Evolutionary conservation across 2,888 invertebrate species (phyloP), one percentile per base, ranked within the genome.

Genomic region (Cosmopolites sordidus): DNA sequence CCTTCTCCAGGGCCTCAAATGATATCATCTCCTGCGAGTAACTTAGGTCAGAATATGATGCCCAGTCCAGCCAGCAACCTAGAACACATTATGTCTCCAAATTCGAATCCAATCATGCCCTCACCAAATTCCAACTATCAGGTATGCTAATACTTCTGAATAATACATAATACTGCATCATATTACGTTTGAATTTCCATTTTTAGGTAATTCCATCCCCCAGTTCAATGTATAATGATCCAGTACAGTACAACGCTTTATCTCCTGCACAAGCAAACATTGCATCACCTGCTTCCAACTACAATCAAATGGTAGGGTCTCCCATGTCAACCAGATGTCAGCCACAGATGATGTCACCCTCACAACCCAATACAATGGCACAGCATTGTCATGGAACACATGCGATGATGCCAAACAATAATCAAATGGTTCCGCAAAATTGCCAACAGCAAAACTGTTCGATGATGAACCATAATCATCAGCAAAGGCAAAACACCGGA

Each of bases 321-420:
- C 64, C 64, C 15, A 56, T 59, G 47, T 56, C 56, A 8, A 56
- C 54, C 1, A 39, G 69, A 44, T 71, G 70, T 45, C 69, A 67
- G 14, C 60, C 69, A 1, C 70, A 70, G 55, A 56, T 67, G 48
- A 64, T 67, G 58, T 66, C 67, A 8, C 58, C 57, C 1, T 33
- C 56, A 4, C 47, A 47, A 2, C 46, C 61, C 5, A 49, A 54
- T 37, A 41, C 53, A 48, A 49, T 51, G n/a, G 44, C 60, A 16
- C 63, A 65, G 40, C 63, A 63, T 43, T 54, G 51, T 52, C 54
- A 48, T 40, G 44, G 48, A 29, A 40, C 16, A 12, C 22, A 37
- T n/a, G 16, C 11, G 12, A 43, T 22, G 14, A 49, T 42, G 16
- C 18, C 1, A 11, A 42, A 18, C n/a, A 42, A 16, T 18, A 3